phyloP scores from a whole-genome alignment of 2,888 invertebrate species.

The Kuschelorhynchus macadamiae region DNA sequence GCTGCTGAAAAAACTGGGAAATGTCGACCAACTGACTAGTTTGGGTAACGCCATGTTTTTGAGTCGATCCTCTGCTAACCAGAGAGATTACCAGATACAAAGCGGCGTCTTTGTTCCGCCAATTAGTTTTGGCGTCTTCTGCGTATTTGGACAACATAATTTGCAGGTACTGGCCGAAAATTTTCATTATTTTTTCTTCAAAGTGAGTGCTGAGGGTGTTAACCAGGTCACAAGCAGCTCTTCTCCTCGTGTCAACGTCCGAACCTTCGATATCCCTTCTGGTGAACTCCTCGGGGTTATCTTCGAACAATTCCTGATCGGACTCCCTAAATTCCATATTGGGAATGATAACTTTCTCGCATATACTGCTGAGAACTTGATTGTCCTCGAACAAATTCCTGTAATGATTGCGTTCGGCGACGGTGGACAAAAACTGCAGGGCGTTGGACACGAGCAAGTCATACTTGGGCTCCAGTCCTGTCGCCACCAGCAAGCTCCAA shows the following conservation, averaged over 20 bases:
- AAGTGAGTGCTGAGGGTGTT: slow-evolving; percentile 90
- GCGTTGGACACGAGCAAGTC: slow-evolving; percentile 97
- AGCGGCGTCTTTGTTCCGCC: slow-evolving; percentile 97
- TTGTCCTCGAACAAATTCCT: slow-evolving; percentile 91
- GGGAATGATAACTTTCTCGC: slow-evolving; percentile 98
- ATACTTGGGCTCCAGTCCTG: slow-evolving; percentile 89
- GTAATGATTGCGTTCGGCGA: slow-evolving; percentile 92
- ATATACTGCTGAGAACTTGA: slow-evolving; percentile 88
- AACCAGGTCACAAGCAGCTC: slow-evolving; percentile 98
- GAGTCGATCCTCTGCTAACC: slow-evolving; percentile 90
- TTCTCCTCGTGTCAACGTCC: slow-evolving; percentile 95
- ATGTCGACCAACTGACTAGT: slow-evolving; percentile 92
- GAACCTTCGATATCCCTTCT: slow-evolving; percentile 97
- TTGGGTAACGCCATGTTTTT: slow-evolving; percentile 92
- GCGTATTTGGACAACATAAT: slow-evolving; percentile 86
- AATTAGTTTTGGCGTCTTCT: slow-evolving; percentile 82
- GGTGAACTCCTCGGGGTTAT: slow-evolving; percentile 98
- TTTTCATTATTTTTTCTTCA: slow-evolving; percentile 88
- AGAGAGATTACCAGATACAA: slow-evolving; percentile 96
- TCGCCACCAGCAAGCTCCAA: slow-evolving; percentile 91
- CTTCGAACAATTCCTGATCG: slow-evolving; percentile 97
- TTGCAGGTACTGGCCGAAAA: slow-evolving; percentile 90
- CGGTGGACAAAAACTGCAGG: slow-evolving; percentile 93
- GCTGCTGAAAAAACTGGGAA: slow-evolving; percentile 88
- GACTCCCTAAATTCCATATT: slow-evolving; percentile 96